Evolutionary conservation across 2,888 invertebrate genomes (phyloP), one percentile per base, ranked within the genome.

Genomic region (Hypercompe scribonia): DNA sequence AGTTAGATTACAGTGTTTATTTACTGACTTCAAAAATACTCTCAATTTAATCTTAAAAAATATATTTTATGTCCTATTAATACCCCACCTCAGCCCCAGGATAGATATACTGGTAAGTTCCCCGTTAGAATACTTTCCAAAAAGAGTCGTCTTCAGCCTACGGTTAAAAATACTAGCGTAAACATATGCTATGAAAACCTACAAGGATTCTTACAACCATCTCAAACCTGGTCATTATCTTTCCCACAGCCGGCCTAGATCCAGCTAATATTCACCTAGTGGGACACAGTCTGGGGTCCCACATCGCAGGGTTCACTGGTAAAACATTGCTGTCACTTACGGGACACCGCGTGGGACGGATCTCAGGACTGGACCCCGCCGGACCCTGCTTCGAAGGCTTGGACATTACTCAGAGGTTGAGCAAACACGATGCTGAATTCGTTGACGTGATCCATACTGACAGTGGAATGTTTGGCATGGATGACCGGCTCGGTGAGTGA

Each of bases 261-360:
- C 90, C 93, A 0, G 75, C 85, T 0, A 72, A 84, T 1, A 91
- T 95, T 73, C 93, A 95, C 81, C 80, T 95, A 13, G 88, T 95
- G 31, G 95, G 95, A 0, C 95, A 95, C 90, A 95, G 95, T 65
- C 90, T 95, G 3, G 95, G 95, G 21, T 84, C 93, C 0, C 95
- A 95, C 85, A 92, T 95, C 74, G 84, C 90, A 34, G 91, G 93
- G 4, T 94, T 93, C 82, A 86, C 95, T 0, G 95, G 94, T 58
- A 94, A 94, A 82, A 84, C 85, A 15, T 91, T 93, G 85, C 68
- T 72, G 3, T 63, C 78, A 2, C 79, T 90, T n/a, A 94, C 94
- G 2, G 93, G 93, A 0, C 5, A 8, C 3, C 78, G 75, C 11
- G 81, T 94, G 1, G 92, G 93, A 58, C 86, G 95, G 71, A 92